Conservation (phyloP, 2,888 invertebrate genomes). For the Sphecodes monilicornis region DNA sequence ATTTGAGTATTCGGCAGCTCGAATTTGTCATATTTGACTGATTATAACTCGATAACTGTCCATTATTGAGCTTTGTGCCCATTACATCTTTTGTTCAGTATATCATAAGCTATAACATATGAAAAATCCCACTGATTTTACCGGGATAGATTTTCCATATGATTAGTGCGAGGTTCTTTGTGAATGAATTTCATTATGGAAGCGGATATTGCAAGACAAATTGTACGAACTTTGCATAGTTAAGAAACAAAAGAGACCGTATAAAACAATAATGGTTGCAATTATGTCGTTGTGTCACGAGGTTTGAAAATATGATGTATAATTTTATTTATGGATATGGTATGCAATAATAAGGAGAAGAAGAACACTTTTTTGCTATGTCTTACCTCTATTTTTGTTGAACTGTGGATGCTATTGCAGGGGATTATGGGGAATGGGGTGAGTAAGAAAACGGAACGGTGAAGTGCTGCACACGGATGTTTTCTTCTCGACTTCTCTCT, state of each 20-base stretch:
- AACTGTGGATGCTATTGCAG: neutral
- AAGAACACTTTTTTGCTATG: too few species aligned
- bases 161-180: too few species aligned
- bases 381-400: neutral
- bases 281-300: neutral
- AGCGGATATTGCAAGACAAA: neutral
- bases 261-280: too few species aligned
- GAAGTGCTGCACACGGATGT: neutral
- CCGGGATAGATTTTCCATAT: too few species aligned
- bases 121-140: too few species aligned
- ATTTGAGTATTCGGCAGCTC: too few species aligned
- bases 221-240: neutral
- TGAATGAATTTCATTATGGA: too few species aligned
- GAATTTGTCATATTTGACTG: too few species aligned
- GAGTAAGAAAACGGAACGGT: neutral
- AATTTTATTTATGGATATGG: neutral
- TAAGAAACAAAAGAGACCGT: neutral
- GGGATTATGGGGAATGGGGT: neutral
- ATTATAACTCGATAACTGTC: too few species aligned
- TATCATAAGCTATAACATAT: too few species aligned
- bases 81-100: too few species aligned
- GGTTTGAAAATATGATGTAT: neutral
- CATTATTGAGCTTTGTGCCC: too few species aligned
- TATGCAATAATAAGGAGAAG: neutral
- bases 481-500: neutral